phyloP scores from a whole-genome alignment of 2,113 vertebrate genomes.

The Barnardius zonarius region DNA sequence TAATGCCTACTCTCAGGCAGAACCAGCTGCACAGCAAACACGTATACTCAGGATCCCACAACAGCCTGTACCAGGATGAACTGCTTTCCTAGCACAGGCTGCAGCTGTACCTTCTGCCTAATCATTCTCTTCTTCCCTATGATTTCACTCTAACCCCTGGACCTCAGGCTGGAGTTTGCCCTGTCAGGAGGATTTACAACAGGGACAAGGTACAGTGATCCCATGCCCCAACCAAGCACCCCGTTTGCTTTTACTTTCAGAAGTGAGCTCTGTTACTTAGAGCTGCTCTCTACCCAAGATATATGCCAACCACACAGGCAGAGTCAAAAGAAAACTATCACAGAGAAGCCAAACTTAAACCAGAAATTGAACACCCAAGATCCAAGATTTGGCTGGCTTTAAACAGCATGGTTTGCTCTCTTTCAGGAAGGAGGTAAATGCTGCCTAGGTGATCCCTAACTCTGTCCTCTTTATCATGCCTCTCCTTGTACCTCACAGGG shows the following conservation, averaged over 20 bases:
- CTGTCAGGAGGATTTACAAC: not conserved
- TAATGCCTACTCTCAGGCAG: not conserved
- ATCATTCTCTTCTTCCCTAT: not conserved
- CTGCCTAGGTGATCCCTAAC: not conserved
- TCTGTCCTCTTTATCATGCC: not conserved
- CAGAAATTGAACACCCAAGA: not conserved
- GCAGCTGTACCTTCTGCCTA: not conserved
- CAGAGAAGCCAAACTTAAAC: not conserved
- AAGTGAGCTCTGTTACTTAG: not conserved
- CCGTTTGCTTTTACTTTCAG: conserved; percentile 1
- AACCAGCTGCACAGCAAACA: not conserved
- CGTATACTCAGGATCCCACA: not conserved
- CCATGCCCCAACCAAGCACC: not conserved
- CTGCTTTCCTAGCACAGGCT: not conserved
- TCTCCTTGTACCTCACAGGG: not conserved
- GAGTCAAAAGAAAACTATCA: not conserved
- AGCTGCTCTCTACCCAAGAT: not conserved
- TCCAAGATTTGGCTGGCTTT: not conserved
- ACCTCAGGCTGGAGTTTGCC: not conserved
- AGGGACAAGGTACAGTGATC: not conserved
- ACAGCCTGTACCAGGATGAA: not conserved
- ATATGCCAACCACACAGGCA: not conserved
- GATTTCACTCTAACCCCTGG: conserved; percentile 9
- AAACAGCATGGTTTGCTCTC: not conserved
- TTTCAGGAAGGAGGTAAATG: not conserved